Evolutionary conservation across 1,140 invertebrate species (phyloP).

Genomic region (Aphidius gifuensis): DNA sequence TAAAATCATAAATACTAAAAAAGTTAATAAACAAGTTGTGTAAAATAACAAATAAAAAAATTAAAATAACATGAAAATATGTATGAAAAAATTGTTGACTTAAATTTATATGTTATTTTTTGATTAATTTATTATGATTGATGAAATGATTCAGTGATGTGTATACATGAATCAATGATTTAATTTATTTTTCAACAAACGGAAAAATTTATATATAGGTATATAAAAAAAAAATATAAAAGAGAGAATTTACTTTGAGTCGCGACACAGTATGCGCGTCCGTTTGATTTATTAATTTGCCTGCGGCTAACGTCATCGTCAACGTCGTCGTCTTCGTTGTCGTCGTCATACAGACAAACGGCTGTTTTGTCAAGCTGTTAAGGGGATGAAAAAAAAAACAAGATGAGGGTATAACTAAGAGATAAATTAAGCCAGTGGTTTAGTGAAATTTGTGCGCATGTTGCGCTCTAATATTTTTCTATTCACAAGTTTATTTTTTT

Average conservation of each 20-base stretch:
- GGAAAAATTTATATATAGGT: neutral
- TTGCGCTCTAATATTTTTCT: no score
- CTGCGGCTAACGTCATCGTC: slow-evolving; percentile 11
- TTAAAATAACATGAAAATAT: no score
- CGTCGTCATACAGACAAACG: neutral
- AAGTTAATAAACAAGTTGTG: no score
- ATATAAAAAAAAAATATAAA: neutral
- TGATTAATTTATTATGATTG: slow-evolving; percentile 4
- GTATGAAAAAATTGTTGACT: neutral
- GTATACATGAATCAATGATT: neutral
- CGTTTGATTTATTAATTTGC: slow-evolving; percentile 20
- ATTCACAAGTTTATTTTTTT: no score
- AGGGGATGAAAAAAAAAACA: neutral
- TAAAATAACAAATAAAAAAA: no score
- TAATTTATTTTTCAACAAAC: neutral
- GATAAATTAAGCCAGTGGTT: neutral
- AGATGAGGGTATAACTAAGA: no score
- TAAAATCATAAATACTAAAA: no score
- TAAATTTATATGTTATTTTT: neutral
- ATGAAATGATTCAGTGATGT: neutral
- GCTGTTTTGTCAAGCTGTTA: no score
- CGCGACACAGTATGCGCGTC: slow-evolving; percentile 11
- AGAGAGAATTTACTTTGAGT: neutral
- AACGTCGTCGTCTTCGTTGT: neutral
- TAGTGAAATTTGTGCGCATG: no score